A percentile compares a stretch with the other conserved stretches of the same genome.
phyloP scores from a whole-genome alignment of 2,888 invertebrate species.

The Furcula furcula region DNA sequence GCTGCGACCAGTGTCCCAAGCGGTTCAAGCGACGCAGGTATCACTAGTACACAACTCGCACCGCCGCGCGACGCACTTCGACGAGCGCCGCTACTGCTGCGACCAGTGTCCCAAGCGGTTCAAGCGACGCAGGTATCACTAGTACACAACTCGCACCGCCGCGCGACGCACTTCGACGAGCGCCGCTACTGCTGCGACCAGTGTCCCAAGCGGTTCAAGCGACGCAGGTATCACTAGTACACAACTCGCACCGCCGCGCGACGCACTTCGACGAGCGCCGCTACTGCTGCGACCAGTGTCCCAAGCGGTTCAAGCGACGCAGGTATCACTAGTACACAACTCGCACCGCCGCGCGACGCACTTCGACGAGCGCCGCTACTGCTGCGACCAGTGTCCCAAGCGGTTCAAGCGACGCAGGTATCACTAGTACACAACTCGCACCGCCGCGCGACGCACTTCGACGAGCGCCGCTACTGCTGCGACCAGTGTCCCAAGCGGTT shows the following conservation, averaged over 20 bases:
- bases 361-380: not conserved
- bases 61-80: too few relatives aligned
- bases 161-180: not conserved
- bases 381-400: not conserved
- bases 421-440: too few relatives aligned
- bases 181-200: slow-evolving; percentile 78
- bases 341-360: too few relatives aligned
- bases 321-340: too few relatives aligned
- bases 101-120: slow-evolving; percentile 81
- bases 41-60: too few relatives aligned
- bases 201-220: slow-evolving; percentile 86
- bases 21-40: not conserved
- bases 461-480: slow-evolving; percentile 88
- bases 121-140: slow-evolving; percentile 79
- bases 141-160: too few relatives aligned
- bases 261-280: not conserved
- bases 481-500: slow-evolving; percentile 89
- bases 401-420: not conserved
- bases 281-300: not conserved
- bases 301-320: not conserved
- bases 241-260: too few relatives aligned
- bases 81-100: slow-evolving; percentile 71
- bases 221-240: slow-evolving; percentile 70
- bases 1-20: not conserved
- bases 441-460: too few relatives aligned